A percentile compares a stretch with the other conserved stretches of the same genome.
Evolutionary conservation across 2,797 vertebrate species (phyloP).

Genomic region (Neosilurus hyrtlii): DNA sequence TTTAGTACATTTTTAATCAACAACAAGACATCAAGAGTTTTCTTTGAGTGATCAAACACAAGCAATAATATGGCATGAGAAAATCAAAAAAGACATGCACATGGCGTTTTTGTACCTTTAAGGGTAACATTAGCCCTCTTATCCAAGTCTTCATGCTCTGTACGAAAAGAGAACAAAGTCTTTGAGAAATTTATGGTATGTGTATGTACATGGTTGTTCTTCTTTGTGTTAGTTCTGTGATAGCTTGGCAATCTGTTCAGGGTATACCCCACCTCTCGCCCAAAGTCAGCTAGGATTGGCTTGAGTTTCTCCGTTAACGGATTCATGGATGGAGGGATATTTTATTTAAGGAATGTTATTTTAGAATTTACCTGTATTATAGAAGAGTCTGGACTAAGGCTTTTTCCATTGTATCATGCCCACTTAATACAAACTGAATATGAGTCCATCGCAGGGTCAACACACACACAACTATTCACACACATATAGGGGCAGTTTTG

Average conservation of each 20-base stretch:
- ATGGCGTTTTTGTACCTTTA: conserved; percentile 1
- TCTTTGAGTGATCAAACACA: neutral
- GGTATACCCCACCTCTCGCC: no score
- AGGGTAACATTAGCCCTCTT: conserved; percentile 8
- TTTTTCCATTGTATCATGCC: neutral
- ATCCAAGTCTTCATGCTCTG: conserved; percentile 3
- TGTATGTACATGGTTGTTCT: neutral
- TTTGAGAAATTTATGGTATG: no score
- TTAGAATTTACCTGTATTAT: neutral
- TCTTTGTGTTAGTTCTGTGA: neutral
- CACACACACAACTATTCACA: no score
- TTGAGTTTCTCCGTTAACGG: no score
- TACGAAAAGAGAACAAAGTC: neutral
- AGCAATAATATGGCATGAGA: neutral
- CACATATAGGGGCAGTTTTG: no score
- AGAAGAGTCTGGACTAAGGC: neutral
- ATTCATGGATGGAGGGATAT: no score
- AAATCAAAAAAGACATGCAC: neutral
- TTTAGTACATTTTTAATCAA: neutral
- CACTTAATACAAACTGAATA: neutral
- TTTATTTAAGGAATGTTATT: neutral
- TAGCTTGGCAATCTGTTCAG: no score
- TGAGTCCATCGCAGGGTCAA: no score
- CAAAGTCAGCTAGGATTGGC: no score
- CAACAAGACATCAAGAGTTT: neutral